Evolutionary conservation across 2,888 invertebrate species (phyloP), one percentile per base, ranked within the genome.

Genomic region (Drosophila kuntzei): DNA sequence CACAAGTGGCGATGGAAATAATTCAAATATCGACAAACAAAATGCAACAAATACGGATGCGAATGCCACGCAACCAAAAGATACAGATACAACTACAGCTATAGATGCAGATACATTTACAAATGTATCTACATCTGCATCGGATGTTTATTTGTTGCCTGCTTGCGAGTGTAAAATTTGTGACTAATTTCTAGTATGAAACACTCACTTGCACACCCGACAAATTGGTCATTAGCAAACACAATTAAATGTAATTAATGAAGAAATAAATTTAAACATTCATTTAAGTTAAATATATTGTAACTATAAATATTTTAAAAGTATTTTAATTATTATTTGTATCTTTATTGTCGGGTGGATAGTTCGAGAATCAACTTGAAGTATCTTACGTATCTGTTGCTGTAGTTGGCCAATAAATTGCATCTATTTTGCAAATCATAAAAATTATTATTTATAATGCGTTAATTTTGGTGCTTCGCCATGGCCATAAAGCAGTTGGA

Each of bases 401-500:
- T 41, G 32, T 54, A 43, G 53, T 63, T 44, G 54, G 51, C 49
- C 54, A 66, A 79, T 68, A 80, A 77, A 80, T 83, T 77, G 66
- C 75, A 63, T 70, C 53, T 71, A 60, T 70, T 71, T 68, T 67
- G 62, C 72, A 79, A 76, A 79, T 80, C 85, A 79, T 88, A 88
- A 88, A 89, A 89, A 79, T 80, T 83, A 87, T 85, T 88, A 88
- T 89, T 89, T 89, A 88, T 82, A 79, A 85, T 71, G 76, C 81
- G 78, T 79, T 76, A 80, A 84, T 80, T 80, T 80, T 64, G 72
- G 66, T 74, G 73, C 73, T 79, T 66, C 49, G 67, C 69, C 71
- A 66, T 68, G 69, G 77, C 79, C 80, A 81, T 85, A 87, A 83
- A 85, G 83, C 78, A 65, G 81, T 70, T 81, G 80, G 80, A 79